Evolutionary conservation across 2,797 vertebrate species (phyloP).

Genomic region (Clarias laeviceps): DNA sequence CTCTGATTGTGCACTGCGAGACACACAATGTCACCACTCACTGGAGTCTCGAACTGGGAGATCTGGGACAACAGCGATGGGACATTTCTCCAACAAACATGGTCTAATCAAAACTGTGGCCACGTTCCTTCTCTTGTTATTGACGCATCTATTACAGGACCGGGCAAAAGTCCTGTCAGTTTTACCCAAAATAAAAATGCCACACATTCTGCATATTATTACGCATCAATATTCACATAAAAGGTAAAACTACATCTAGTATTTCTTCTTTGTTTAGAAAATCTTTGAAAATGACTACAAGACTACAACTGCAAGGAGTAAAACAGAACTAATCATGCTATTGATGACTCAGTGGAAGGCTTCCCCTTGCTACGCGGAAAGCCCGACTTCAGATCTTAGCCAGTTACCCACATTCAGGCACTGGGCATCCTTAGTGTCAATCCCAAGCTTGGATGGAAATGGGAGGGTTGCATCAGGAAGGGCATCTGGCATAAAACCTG

Average conservation of each 20-base stretch:
- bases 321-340: not conserved
- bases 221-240: not conserved
- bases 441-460: too few species aligned
- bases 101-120: not conserved
- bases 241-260: not conserved
- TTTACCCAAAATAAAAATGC: not conserved
- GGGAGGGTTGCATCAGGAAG: too few species aligned
- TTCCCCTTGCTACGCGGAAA: too few species aligned
- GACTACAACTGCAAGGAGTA: not conserved
- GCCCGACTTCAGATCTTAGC: too few species aligned
- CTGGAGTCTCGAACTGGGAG: conserved; percentile 1
- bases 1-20: conserved; percentile 38
- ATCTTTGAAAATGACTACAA: not conserved
- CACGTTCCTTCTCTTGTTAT: not conserved
- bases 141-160: not conserved
- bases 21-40: conserved; percentile 26
- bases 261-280: not conserved
- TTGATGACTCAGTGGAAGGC: too few species aligned
- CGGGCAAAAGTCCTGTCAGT: not conserved
- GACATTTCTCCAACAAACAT: conserved; percentile 5
- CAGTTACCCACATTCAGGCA: too few species aligned
- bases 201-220: not conserved
- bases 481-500: too few species aligned
- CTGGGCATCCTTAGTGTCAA: too few species aligned
- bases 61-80: not conserved